Evolutionary conservation across 2,797 vertebrate species (phyloP).

Genomic region (Labeo calbasu): DNA sequence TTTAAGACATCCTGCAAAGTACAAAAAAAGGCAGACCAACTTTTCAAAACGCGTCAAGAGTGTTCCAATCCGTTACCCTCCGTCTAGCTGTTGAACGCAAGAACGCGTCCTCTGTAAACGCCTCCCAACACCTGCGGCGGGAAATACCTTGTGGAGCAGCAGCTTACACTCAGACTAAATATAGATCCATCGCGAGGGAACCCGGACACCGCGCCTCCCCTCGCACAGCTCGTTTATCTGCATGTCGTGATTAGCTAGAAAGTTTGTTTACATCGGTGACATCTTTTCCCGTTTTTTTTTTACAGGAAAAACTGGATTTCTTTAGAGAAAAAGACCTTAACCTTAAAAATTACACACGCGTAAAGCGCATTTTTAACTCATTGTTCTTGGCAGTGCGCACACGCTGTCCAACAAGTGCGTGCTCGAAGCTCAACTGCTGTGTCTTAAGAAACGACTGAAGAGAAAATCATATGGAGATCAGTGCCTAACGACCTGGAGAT

Average conservation of each 20-base stretch:
- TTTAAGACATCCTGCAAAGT: neutral
- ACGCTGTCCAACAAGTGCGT: slow-evolving; percentile 43
- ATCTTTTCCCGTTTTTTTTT: neutral
- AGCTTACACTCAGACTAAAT: slow-evolving; percentile 16
- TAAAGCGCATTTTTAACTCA: slow-evolving; percentile 27
- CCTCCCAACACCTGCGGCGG: slow-evolving; percentile 21
- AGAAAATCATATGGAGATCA: neutral
- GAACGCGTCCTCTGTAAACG: neutral
- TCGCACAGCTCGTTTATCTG: neutral
- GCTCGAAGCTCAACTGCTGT: slow-evolving; percentile 4
- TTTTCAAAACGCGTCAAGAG: neutral
- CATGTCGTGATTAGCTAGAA: slow-evolving; percentile 2
- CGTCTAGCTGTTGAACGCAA: slow-evolving; percentile 14
- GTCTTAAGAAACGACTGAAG: slow-evolving; percentile 4
- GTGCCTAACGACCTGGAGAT: neutral
- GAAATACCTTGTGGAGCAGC: slow-evolving; percentile 41
- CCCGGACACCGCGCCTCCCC: neutral
- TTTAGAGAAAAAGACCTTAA: neutral
- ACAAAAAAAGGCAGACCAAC: neutral
- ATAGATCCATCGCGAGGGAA: slow-evolving; percentile 25
- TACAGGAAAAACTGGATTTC: neutral
- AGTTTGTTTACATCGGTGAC: neutral
- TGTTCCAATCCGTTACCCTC: neutral
- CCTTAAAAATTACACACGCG: neutral
- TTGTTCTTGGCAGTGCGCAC: slow-evolving; percentile 12